Conservation (phyloP, 1,140 invertebrate genomes). For the Cylas formicarius region DNA sequence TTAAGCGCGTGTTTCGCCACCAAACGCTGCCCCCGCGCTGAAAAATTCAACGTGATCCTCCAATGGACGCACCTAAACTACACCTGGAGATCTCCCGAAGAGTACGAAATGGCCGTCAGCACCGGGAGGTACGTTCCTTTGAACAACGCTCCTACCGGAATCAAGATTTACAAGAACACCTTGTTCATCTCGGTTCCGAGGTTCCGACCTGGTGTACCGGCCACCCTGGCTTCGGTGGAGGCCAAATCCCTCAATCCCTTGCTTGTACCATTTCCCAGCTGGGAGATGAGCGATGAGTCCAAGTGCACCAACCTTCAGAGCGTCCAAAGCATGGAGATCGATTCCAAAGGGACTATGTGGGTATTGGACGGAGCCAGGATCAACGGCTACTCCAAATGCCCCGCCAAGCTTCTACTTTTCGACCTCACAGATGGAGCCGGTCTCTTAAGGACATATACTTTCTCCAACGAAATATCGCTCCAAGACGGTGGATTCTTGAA, state of each 20-base stretch:
- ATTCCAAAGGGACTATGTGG: slow-evolving; percentile 62
- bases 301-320: slow-evolving; percentile 58
- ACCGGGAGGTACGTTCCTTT: slow-evolving; percentile 36
- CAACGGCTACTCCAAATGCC: slow-evolving; percentile 44
- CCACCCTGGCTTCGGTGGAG: too few species aligned
- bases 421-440: slow-evolving; percentile 53
- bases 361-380: slow-evolving; percentile 58
- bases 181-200: slow-evolving; percentile 44
- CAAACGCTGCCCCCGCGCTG: too few species aligned
- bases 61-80: slow-evolving; percentile 43
- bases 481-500: slow-evolving; percentile 52
- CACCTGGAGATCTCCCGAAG: slow-evolving; percentile 36
- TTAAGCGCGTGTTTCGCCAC: too few species aligned
- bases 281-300: slow-evolving; percentile 55
- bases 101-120: slow-evolving; percentile 31
- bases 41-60: slow-evolving; percentile 27
- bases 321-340: slow-evolving; percentile 64
- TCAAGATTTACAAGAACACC: slow-evolving; percentile 41
- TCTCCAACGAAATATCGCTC: slow-evolving; percentile 48
- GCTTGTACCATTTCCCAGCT: slow-evolving; percentile 58
- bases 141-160: slow-evolving; percentile 40
- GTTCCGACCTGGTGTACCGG: slow-evolving; percentile 41
- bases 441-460: slow-evolving; percentile 48
- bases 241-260: slow-evolving; percentile 43
- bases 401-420: slow-evolving; percentile 58